A percentile compares a stretch with the other conserved stretches of the same genome.
These are phyloP conservation scores for Branchellion lobata DNA, from an alignment of 2,888 invertebrate genomes.

Conservation along the genomic window DNA sequence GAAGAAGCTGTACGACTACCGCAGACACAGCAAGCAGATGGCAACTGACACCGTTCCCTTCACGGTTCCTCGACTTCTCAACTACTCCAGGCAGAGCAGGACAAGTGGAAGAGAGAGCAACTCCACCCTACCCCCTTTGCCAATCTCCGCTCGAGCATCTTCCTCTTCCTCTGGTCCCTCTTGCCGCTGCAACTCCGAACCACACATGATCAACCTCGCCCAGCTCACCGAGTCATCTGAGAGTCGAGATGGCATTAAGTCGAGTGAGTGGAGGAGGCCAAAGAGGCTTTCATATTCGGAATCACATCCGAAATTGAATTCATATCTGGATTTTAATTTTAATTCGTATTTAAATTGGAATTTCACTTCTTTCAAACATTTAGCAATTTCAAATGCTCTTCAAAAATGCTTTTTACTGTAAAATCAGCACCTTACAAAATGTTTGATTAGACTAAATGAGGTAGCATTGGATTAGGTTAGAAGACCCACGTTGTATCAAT, in stretches of 20 bases:
- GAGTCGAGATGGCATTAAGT: background rate
- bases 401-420: too few relatives aligned
- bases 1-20: background rate
- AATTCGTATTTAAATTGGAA: too few relatives aligned
- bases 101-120: background rate
- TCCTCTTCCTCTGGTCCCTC: background rate
- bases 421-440: too few relatives aligned
- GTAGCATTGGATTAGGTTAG: too few relatives aligned
- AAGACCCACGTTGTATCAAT: too few relatives aligned
- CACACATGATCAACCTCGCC: background rate
- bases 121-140: background rate
- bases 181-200: constrained; percentile 1
- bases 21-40: background rate
- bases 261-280: constrained; percentile 7
- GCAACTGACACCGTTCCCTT: background rate
- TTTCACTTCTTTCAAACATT: too few relatives aligned
- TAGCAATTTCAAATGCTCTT: too few relatives aligned
- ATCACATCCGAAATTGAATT: too few relatives aligned
- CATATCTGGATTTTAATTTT: too few relatives aligned
- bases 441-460: too few relatives aligned
- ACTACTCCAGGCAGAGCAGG: background rate
- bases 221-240: background rate
- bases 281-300: too few relatives aligned
- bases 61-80: background rate
- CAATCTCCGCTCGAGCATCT: background rate